Percentiles rank a stretch among this genome's conserved stretches.
Conservation (phyloP, 2,797 vertebrate genomes). For the Rhinella marina region DNA sequence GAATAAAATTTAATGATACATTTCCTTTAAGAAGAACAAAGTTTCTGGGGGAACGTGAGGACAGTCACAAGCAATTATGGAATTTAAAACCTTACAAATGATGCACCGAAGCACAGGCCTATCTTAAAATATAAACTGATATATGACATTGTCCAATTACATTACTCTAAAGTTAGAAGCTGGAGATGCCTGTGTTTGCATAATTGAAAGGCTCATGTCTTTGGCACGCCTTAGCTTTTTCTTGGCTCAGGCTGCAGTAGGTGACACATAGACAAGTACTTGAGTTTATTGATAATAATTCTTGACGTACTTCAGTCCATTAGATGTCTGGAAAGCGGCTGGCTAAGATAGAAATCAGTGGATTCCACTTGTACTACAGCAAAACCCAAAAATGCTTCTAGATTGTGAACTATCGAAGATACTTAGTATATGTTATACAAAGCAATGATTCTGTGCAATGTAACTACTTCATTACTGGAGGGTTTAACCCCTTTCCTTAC, state of each 20-base stretch:
- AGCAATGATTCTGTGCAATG: no score
- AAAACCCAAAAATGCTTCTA: background rate
- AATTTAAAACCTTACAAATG: no score
- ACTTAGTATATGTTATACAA: no score
- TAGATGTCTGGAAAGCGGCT: slow-evolving; percentile 2
- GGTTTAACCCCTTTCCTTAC: no score
- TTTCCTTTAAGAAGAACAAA: no score
- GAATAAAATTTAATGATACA: no score
- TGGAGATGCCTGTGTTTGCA: background rate
- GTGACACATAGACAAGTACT: slow-evolving; percentile 35
- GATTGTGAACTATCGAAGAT: no score
- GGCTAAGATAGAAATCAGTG: background rate
- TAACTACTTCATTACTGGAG: no score
- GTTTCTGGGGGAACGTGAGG: no score
- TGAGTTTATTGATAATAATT: slow-evolving; percentile 35
- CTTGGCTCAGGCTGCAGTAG: background rate
- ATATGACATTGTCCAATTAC: background rate
- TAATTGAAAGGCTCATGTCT: slow-evolving; percentile 6
- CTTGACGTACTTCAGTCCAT: slow-evolving; percentile 42
- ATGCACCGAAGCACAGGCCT: background rate
- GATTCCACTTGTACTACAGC: background rate
- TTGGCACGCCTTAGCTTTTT: background rate
- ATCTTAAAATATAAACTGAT: background rate
- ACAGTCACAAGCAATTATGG: no score
- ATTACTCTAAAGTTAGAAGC: background rate